A percentile compares a stretch with the other conserved stretches of the same genome.
Conservation (phyloP, 2,113 vertebrate genomes). For the Cercocebus atys region DNA sequence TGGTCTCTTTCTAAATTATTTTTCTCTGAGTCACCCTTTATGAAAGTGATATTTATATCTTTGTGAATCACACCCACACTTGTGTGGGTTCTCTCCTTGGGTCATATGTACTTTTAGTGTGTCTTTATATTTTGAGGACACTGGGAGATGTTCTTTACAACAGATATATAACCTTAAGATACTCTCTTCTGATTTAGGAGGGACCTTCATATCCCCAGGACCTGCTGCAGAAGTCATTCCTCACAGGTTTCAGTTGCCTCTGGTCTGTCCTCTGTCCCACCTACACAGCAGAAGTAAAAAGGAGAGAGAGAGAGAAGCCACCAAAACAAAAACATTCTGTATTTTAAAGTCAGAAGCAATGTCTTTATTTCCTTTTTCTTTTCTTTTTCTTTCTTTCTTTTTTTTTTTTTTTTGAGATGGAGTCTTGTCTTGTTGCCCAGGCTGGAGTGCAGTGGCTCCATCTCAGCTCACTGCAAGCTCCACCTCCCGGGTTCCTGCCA, state of each 20-base stretch:
- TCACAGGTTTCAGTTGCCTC: neutral
- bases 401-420: too few species aligned
- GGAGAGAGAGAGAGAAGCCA: too few species aligned
- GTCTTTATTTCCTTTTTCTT: neutral
- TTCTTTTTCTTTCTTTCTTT: too few species aligned
- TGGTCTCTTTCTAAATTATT: neutral
- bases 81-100: neutral
- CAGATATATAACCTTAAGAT: neutral
- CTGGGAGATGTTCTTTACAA: neutral
- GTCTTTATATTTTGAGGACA: neutral
- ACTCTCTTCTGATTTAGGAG: neutral
- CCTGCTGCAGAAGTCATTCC: neutral
- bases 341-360: neutral
- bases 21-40: neutral
- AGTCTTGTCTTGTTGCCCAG: too few species aligned
- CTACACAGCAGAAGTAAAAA: neutral
- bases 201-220: neutral
- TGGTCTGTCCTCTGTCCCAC: neutral
- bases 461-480: too few species aligned
- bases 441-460: too few species aligned
- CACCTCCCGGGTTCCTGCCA: rapidly evolving
- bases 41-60: neutral
- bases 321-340: neutral
- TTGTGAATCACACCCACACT: neutral
- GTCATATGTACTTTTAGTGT: neutral